These are phyloP conservation scores for Flexamia atlantica DNA, from an alignment of 2,888 invertebrate genomes.

Conservation along the genomic window DNA sequence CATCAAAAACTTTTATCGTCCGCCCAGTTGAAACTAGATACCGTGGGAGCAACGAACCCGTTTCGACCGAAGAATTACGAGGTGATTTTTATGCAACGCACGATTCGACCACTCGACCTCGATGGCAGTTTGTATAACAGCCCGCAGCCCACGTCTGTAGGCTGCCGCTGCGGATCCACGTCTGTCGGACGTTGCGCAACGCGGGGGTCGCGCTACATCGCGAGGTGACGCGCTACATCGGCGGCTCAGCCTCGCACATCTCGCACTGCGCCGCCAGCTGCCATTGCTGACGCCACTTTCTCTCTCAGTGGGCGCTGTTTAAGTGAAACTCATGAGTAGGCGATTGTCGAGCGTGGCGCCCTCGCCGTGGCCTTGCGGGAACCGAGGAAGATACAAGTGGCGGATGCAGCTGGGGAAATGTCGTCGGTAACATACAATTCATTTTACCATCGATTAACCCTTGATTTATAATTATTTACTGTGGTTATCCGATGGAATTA, in stretches of 20 bases:
- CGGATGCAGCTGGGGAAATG: background rate
- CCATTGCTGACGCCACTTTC: conserved; percentile 41
- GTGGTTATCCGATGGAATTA: too few species aligned
- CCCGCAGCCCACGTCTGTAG: background rate
- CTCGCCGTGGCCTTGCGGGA: background rate
- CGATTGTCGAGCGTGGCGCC: conserved; percentile 11
- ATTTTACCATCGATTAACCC: too few species aligned
- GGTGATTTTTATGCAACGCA: conserved; percentile 33
- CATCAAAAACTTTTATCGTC: too few species aligned
- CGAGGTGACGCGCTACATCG: background rate
- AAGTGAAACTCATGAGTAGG: conserved; percentile 16
- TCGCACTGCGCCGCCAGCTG: background rate
- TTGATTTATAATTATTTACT: too few species aligned
- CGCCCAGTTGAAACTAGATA: too few species aligned
- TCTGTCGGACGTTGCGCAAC: background rate
- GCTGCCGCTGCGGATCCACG: background rate
- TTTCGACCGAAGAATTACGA: conserved; percentile 11
- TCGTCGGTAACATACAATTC: too few species aligned
- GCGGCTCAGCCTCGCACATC: background rate
- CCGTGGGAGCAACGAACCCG: conserved; percentile 10
- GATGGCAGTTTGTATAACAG: conserved; percentile 31
- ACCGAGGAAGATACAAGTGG: background rate
- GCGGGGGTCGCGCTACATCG: background rate
- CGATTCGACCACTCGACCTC: conserved; percentile 27
- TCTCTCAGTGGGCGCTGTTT: conserved; percentile 25